phyloP scores from a whole-genome alignment of 2,797 vertebrate genomes.

The Cheirogaleus major region DNA sequence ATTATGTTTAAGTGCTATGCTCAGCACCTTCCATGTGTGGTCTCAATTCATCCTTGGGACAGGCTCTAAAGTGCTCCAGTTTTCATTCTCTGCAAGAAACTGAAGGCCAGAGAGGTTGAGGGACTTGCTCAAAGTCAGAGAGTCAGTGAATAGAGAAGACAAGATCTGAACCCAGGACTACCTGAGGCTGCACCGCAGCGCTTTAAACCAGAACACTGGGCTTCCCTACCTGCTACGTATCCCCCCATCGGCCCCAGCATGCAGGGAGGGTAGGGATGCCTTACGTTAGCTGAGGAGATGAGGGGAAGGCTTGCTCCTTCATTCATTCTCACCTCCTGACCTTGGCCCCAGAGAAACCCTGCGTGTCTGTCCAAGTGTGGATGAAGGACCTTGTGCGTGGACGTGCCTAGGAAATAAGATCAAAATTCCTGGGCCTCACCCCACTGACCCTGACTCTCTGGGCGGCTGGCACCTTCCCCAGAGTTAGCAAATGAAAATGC shows the following conservation, averaged over 20 bases:
- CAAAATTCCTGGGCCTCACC: background rate
- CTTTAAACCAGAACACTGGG: background rate
- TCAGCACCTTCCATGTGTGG: background rate
- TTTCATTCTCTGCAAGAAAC: background rate
- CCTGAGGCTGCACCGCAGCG: no score
- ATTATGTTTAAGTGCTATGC: rapidly evolving
- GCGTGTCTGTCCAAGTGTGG: background rate
- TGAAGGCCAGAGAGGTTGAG: background rate
- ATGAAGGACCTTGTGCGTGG: background rate
- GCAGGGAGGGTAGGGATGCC: background rate
- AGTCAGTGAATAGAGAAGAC: background rate
- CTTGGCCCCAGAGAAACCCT: background rate
- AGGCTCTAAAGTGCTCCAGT: no score
- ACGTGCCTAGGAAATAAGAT: background rate
- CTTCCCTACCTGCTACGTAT: rapidly evolving
- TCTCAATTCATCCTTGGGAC: background rate
- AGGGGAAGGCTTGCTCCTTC: background rate
- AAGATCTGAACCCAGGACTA: background rate
- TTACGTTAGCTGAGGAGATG: background rate
- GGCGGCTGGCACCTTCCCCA: background rate
- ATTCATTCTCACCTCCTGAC: background rate
- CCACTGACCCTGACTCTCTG: background rate
- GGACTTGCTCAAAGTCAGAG: background rate
- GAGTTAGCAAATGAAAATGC: background rate
- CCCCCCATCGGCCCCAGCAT: rapidly evolving